Base-by-base conservation (phyloP, 2,797 vertebrate species). In the Acropternis orthonyx region DNA sequence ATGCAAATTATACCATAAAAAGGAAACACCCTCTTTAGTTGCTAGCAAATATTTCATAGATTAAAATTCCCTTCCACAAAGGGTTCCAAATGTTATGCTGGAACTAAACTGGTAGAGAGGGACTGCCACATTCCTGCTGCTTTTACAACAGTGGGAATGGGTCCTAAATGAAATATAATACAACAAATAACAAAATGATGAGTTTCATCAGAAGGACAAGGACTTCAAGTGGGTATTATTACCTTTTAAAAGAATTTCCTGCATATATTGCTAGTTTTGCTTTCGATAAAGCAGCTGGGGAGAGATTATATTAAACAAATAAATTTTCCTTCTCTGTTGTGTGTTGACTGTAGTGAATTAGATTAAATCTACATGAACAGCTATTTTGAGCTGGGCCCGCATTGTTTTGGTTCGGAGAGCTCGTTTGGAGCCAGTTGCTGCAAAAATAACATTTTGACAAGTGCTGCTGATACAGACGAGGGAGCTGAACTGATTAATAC, bases 401-500 rank as follows among this genome's bases (percentile, higher is more conserved):
- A 65, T 21, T 66, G 54, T 65, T 89, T 85, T 66, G 59, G 46
- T 52, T 88, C 73, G 11, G 46, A 58, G 93, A 88, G 49, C 62
- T 59, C 48, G 71, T 61, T 74, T 66, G 69, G 63, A 85, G 54
- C 28, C 79, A 76, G n/a, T 1, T 58, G 52, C 37, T 52, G 41
- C 88, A 88, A 69, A 95, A 95, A 85, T 2, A 58, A n/a, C 36
- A 2, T 74, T 89, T 41, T 94, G 84, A 85, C 88, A 82, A 89
- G 71, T 8, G 1, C 73, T 81, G 26, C 51, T 27, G 43, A 58
- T 81, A 54, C 65, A 88, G 77, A 67, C 1, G 3, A 91, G 54
- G 43, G 55, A 23, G 32, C 48, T 4, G 77, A 66, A 88, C 12
- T 36, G 44, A 92, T 88, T 49, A 58, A 46, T 46, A 59, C 1